These are phyloP conservation scores for Kryptopterus vitreolus DNA, from an alignment of 2,797 vertebrate species.

Conservation along the genomic window DNA sequence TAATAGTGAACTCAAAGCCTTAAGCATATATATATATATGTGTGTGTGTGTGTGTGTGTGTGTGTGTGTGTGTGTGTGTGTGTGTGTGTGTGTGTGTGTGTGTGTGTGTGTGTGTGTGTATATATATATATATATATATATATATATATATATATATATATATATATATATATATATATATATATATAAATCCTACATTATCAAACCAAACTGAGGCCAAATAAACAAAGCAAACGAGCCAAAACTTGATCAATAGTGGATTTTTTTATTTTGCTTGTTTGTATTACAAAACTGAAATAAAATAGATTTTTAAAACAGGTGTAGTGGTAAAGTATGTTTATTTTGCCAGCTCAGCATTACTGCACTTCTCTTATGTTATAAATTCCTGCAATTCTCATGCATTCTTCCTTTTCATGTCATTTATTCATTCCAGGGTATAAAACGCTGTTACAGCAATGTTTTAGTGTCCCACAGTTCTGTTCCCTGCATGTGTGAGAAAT, in stretches of 20 bases:
- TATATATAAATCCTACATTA: neutral
- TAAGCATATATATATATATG: slow-evolving; percentile 19
- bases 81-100: no score
- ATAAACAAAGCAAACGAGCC: neutral
- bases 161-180: no score
- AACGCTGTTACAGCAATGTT: neutral
- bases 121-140: no score
- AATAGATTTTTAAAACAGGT: neutral
- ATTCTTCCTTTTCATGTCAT: neutral
- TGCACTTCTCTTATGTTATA: neutral
- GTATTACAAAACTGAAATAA: neutral
- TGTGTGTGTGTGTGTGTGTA: no score
- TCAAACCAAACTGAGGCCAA: slow-evolving; percentile 22
- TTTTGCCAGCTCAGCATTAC: neutral
- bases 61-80: no score
- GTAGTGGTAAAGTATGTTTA: neutral
- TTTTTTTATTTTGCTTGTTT: neutral
- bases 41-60: no score
- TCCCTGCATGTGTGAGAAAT: neutral
- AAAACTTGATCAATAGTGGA: neutral
- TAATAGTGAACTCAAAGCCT: slow-evolving; percentile 18
- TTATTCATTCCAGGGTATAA: neutral
- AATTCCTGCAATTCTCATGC: neutral
- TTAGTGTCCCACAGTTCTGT: neutral
- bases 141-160: no score